Conservation (phyloP, 2,113 vertebrate species). For the Promerops cafer region DNA sequence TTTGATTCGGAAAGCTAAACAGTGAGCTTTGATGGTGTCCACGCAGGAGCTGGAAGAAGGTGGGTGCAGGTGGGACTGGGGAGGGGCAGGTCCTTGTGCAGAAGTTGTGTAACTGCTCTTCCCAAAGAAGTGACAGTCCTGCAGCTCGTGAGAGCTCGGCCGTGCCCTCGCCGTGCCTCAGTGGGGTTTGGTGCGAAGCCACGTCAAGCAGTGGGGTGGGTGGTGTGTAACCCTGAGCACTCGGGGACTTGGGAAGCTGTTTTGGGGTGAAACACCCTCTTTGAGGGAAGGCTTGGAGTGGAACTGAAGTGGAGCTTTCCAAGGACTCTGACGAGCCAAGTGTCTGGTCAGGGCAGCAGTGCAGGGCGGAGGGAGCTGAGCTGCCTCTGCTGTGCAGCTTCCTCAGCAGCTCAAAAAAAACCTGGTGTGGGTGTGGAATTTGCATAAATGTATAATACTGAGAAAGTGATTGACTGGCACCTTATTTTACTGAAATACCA, state of each 20-base stretch:
- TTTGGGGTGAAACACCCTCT: neutral
- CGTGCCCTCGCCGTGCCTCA: neutral
- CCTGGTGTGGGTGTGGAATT: neutral
- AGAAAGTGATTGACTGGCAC: slow-evolving; percentile 41
- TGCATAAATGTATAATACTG: slow-evolving; percentile 31
- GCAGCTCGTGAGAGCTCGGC: fast-evolving
- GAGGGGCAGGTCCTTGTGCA: neutral
- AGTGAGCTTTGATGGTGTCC: neutral
- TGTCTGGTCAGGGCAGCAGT: neutral
- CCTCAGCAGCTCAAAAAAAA: slow-evolving; percentile 29
- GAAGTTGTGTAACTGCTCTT: neutral
- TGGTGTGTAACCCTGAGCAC: neutral
- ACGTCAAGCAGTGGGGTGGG: neutral
- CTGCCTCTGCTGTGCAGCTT: slow-evolving; percentile 8
- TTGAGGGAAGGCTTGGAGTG: neutral
- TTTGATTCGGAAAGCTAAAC: neutral
- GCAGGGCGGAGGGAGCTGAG: neutral
- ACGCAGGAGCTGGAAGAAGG: neutral
- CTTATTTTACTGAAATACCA: slow-evolving; percentile 41
- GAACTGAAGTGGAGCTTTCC: neutral
- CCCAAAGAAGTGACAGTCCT: neutral
- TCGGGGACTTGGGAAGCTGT: fast-evolving
- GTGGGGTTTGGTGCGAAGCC: neutral
- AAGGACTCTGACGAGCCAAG: neutral
- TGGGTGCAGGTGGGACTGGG: neutral